These are phyloP conservation scores for Abscondita cerata DNA, from an alignment of 2,888 invertebrate genomes.

Conservation along the genomic window DNA sequence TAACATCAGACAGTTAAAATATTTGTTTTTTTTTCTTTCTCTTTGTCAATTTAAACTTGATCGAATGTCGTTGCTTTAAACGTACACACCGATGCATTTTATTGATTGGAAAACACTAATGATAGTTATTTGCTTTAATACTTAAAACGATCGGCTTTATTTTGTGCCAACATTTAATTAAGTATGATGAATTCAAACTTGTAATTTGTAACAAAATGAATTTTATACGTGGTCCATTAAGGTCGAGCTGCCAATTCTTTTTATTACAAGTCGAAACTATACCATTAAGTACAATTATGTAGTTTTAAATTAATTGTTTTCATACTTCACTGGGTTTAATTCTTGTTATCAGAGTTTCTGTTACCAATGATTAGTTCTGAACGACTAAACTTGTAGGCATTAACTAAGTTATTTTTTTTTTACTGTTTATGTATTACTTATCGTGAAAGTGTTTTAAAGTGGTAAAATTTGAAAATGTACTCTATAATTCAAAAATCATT, in stretches of 20 bases:
- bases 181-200: slow-evolving; percentile 12
- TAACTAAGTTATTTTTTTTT: too few species aligned
- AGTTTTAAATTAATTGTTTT: slow-evolving; percentile 4
- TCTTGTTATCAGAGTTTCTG: too few species aligned
- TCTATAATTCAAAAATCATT: too few species aligned
- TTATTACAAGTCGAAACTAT: slow-evolving; percentile 14
- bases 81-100: background rate
- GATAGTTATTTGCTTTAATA: slow-evolving; percentile 9
- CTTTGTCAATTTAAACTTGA: background rate
- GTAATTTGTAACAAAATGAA: slow-evolving; percentile 28
- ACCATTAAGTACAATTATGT: slow-evolving; percentile 5
- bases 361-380: too few species aligned
- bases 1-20: slow-evolving; percentile 40
- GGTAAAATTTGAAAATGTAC: too few species aligned
- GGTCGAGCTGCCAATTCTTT: slow-evolving; percentile 21
- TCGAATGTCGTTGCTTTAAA: background rate
- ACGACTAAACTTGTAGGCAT: too few species aligned
- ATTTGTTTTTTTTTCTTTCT: slow-evolving; percentile 31
- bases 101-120: background rate
- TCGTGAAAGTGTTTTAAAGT: too few species aligned
- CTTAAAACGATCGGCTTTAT: slow-evolving; percentile 13
- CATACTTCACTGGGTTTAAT: too few species aligned
- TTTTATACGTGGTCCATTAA: slow-evolving; percentile 35
- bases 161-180: slow-evolving; percentile 24
- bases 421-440: too few species aligned